Conservation (phyloP, 2,888 invertebrate genomes). For the Dicroscelio sp. region DNA sequence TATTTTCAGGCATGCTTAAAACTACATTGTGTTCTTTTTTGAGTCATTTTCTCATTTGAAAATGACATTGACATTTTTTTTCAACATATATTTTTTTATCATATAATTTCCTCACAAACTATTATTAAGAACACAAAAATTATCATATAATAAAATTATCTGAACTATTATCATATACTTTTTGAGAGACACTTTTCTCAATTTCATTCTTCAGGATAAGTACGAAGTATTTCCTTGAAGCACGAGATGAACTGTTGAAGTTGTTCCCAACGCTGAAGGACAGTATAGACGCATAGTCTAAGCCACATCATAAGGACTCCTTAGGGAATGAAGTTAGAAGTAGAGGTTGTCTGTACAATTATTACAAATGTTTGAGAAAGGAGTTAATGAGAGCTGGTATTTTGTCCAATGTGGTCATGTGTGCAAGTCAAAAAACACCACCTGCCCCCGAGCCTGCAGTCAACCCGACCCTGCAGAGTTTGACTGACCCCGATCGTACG, state of each 20-base stretch:
- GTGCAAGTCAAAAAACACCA: background rate
- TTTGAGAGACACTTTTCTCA: background rate
- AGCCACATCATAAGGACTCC: background rate
- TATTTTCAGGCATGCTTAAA: background rate
- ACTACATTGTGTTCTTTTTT: background rate
- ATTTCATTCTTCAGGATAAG: constrained; percentile 9
- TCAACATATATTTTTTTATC: background rate
- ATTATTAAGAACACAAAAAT: background rate
- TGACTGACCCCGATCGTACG: constrained; percentile 41
- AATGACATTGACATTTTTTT: background rate
- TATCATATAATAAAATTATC: background rate
- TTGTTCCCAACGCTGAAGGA: constrained; percentile 5
- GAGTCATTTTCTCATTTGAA: background rate
- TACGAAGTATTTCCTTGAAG: background rate
- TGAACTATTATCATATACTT: background rate
- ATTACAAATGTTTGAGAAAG: background rate
- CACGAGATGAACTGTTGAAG: background rate
- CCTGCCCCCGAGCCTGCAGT: background rate
- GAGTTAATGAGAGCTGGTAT: constrained; percentile 5
- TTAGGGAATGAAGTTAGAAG: background rate
- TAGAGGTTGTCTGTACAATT: constrained; percentile 17
- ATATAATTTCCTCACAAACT: background rate
- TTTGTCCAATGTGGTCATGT: background rate
- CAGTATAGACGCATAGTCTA: background rate
- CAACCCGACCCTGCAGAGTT: background rate